Conservation (phyloP, 2,888 invertebrate species). For the Ceriagrion tenellum region DNA sequence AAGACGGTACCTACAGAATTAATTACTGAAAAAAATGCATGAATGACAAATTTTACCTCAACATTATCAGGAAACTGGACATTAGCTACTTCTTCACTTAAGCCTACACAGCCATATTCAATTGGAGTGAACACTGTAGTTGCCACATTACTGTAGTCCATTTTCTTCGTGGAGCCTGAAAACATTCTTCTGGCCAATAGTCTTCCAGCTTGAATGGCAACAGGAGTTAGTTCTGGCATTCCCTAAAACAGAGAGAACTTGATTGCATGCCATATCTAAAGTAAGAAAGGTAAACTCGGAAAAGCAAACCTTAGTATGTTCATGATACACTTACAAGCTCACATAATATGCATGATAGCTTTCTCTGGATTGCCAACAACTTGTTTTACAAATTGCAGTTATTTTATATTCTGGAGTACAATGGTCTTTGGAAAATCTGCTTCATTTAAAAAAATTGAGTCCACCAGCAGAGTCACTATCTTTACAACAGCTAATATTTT, state of each 20-base stretch:
- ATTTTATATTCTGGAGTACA: too few species aligned
- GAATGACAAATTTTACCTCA: slow-evolving; percentile 79
- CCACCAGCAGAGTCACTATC: too few species aligned
- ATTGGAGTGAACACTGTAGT: slow-evolving; percentile 98
- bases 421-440: too few species aligned
- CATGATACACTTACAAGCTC: background rate
- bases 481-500: too few species aligned
- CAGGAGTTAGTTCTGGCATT: slow-evolving; percentile 95
- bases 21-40: background rate
- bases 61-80: slow-evolving; percentile 87
- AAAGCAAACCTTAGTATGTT: background rate
- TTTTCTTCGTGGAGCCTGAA: slow-evolving; percentile 81
- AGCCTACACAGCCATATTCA: slow-evolving; percentile 97
- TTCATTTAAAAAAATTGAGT: too few species aligned
- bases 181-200: slow-evolving; percentile 89
- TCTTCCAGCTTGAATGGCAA: slow-evolving; percentile 95
- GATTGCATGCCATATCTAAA: background rate
- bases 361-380: too few species aligned
- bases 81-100: slow-evolving; percentile 92
- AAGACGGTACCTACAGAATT: too few species aligned
- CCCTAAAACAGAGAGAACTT: slow-evolving; percentile 77
- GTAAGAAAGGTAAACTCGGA: background rate
- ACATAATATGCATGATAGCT: too few species aligned
- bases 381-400: too few species aligned
- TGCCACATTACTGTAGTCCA: slow-evolving; percentile 93